Conservation (phyloP, 2,113 vertebrate species). For the Azemiops feae region DNA sequence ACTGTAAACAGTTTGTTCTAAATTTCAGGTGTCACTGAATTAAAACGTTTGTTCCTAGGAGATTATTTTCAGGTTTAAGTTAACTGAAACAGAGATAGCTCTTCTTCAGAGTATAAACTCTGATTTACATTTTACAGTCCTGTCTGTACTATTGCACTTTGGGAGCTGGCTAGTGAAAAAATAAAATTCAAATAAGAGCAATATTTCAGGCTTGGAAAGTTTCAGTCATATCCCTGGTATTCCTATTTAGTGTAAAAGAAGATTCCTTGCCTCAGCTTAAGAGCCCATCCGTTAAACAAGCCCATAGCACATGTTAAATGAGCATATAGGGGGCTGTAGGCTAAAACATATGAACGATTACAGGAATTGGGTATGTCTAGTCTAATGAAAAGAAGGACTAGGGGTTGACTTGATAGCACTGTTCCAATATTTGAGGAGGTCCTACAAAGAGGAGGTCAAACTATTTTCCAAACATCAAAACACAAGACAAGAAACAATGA, state of each 20-base stretch:
- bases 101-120: not conserved
- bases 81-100: too few relatives aligned
- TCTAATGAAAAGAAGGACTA: not conserved
- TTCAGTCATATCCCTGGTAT: not conserved
- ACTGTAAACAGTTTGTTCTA: not conserved
- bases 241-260: not conserved
- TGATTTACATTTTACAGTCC: not conserved
- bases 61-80: not conserved
- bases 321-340: not conserved
- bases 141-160: not conserved
- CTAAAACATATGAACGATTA: not conserved
- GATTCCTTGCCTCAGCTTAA: not conserved
- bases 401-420: not conserved
- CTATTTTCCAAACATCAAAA: not conserved
- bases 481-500: not conserved
- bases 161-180: not conserved
- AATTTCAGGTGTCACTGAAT: not conserved
- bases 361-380: not conserved
- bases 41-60: not conserved
- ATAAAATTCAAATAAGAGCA: not conserved
- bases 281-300: not conserved
- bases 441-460: not conserved
- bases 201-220: too few relatives aligned
- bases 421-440: not conserved
- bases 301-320: not conserved